Evolutionary conservation across 2,888 invertebrate species (phyloP), one percentile per base, ranked within the genome.

Genomic region (Lutraria lutraria): DNA sequence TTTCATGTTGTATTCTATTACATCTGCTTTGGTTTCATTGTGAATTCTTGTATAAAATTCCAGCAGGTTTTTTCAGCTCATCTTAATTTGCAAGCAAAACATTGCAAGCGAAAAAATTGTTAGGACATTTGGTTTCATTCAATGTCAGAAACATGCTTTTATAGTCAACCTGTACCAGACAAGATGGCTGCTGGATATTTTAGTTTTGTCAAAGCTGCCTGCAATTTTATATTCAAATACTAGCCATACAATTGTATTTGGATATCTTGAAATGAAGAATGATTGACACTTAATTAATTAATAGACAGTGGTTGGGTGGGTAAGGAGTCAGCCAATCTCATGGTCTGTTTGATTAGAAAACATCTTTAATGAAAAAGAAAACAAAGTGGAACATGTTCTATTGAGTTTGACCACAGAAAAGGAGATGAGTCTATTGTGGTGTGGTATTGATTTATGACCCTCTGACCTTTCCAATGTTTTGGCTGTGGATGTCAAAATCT

Each of bases 231-330:
- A 76, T 31, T 76, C 34, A 76, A 76, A 76, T 76, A 76, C 76
- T 31, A 31, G 16, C 76, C 19, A 25, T 76, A 34, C 76, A 16
- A 76, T 76, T 31, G 25, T 34, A 76, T 34, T 76, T 76, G 63
- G 76, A 76, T 76, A 76, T 31, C 76, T 31, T 31, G 34, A 19
- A 76, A 81, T 53, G 53, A 81, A 81, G 53, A 81, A n/a, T 52
- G 54, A 81, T 53, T 85, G 85, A 43, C 85, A 85, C 85, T 85
- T 80, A 29, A 85, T 85, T 76, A 80, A 85, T 85, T 54, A 79
- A 85, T 25, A 56, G 79, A 29, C 29, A 19, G 31, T 31, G 76
- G 76, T 76, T 31, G 43, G 31, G 54, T 79, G 79, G 54, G 21
- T 43, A 79, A 43, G 60, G 85, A 85, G 85, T 79, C 80, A 34